Conservation (phyloP, 1,140 invertebrate genomes). For the Hesperophylax magnus region DNA sequence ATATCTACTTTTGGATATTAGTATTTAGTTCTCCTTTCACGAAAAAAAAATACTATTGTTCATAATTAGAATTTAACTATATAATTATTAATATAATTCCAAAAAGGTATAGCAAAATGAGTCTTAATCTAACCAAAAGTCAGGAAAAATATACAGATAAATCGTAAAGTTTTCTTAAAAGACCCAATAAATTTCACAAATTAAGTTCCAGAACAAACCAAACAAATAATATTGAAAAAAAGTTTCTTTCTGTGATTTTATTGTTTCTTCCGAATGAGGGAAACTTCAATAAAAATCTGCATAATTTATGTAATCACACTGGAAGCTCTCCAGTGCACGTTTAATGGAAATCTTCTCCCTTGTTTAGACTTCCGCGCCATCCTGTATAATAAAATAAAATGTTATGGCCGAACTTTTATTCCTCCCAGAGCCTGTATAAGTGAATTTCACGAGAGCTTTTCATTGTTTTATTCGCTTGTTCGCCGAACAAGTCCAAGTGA, state of each 20-base stretch:
- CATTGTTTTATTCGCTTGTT: conserved; percentile 47
- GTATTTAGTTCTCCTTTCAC: too few relatives aligned
- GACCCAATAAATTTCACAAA: too few relatives aligned
- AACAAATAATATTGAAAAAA: neutral
- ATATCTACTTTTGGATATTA: too few relatives aligned
- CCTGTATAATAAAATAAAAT: conserved; percentile 56
- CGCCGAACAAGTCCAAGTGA: conserved; percentile 11
- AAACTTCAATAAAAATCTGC: conserved; percentile 52
- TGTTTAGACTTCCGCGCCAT: conserved; percentile 40
- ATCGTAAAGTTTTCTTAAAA: too few relatives aligned
- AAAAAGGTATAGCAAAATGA: too few relatives aligned
- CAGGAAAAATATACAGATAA: too few relatives aligned
- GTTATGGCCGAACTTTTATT: conserved; percentile 53
- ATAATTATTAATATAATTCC: too few relatives aligned
- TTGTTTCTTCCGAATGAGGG: conserved; percentile 30
- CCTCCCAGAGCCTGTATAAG: conserved; percentile 44
- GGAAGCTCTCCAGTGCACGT: conserved; percentile 42
- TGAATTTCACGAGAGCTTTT: conserved; percentile 49
- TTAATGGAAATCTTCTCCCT: conserved; percentile 47
- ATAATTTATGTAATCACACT: conserved; percentile 54
- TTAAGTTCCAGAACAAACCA: neutral
- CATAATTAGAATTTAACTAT: too few relatives aligned
- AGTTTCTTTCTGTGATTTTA: conserved; percentile 7
- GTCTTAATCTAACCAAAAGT: too few relatives aligned
- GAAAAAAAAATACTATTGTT: too few relatives aligned